phyloP scores from a whole-genome alignment of 2,797 vertebrate genomes.

The Tarsius wallacei region DNA sequence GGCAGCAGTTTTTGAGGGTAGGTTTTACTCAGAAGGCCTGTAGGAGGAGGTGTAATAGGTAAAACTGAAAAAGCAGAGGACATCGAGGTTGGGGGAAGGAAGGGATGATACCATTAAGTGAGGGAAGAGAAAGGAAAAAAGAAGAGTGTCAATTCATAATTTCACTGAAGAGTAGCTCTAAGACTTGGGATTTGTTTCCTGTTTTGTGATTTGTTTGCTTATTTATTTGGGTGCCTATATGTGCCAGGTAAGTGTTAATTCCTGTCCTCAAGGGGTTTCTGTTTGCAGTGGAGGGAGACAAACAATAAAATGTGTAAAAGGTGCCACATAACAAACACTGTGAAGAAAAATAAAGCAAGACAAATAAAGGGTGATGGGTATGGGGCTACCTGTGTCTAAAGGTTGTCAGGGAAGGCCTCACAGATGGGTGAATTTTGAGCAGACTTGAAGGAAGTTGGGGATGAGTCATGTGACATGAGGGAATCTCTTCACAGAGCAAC shows the following conservation, averaged over 20 bases:
- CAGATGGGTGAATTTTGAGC: not conserved
- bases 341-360: not conserved
- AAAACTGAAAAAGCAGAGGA: not conserved
- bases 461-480: not conserved
- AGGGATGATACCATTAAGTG: not conserved
- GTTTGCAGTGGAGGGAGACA: not conserved
- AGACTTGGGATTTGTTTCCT: not conserved
- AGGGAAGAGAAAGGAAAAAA: not conserved
- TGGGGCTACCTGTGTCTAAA: not conserved
- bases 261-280: not conserved
- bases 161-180: constrained; percentile 2
- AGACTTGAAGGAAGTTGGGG: not conserved
- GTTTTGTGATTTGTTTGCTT: constrained; percentile 22
- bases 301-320: not conserved
- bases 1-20: not conserved
- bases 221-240: constrained; percentile 15
- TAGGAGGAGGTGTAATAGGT: not conserved
- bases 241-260: constrained; percentile 34
- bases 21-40: not conserved
- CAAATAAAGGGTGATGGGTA: not conserved
- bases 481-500: not conserved
- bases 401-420: not conserved
- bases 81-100: too few species aligned
- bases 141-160: not conserved
- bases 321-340: not conserved